phyloP scores from a whole-genome alignment of 2,797 vertebrate species.

The Falco naumanni region DNA sequence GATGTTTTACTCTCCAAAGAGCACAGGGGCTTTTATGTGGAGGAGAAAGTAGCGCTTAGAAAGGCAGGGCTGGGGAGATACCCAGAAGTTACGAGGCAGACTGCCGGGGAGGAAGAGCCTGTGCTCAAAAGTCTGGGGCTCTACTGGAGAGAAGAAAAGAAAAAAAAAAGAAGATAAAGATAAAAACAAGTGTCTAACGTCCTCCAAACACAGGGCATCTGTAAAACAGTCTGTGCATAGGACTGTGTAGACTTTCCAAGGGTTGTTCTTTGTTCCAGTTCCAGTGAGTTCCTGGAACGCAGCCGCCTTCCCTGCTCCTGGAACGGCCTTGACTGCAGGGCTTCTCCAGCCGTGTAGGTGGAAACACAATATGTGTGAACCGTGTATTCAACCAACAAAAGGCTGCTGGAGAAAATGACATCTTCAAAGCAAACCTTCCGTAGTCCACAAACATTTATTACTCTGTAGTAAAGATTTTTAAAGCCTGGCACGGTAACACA shows the following conservation, averaged over 20 bases:
- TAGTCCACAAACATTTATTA: neutral
- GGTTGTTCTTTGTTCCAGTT: constrained; percentile 73
- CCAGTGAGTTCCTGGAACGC: constrained; percentile 69
- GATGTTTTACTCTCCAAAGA: neutral
- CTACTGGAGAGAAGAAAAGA: fast-evolving
- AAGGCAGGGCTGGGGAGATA: neutral
- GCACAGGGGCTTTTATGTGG: neutral
- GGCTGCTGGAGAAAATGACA: neutral
- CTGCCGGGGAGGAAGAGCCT: constrained; percentile 29
- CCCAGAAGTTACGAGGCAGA: neutral
- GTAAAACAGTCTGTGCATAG: constrained; percentile 57
- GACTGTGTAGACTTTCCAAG: constrained; percentile 67
- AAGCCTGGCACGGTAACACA: constrained; percentile 26
- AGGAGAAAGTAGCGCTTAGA: neutral
- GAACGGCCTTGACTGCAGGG: constrained; percentile 64
- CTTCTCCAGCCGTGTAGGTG: constrained; percentile 64
- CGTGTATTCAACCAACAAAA: constrained; percentile 2
- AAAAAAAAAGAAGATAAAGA: neutral
- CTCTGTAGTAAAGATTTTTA: constrained; percentile 11
- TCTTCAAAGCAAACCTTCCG: constrained; percentile 35
- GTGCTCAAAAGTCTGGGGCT: neutral
- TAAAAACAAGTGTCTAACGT: constrained; percentile 57
- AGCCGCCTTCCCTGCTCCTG: constrained; percentile 70
- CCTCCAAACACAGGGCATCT: constrained; percentile 63
- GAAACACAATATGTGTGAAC: constrained; percentile 55